A percentile compares a stretch with the other conserved stretches of the same genome.
phyloP scores from a whole-genome alignment of 2,113 vertebrate genomes.

The Mohoua ochrocephala region DNA sequence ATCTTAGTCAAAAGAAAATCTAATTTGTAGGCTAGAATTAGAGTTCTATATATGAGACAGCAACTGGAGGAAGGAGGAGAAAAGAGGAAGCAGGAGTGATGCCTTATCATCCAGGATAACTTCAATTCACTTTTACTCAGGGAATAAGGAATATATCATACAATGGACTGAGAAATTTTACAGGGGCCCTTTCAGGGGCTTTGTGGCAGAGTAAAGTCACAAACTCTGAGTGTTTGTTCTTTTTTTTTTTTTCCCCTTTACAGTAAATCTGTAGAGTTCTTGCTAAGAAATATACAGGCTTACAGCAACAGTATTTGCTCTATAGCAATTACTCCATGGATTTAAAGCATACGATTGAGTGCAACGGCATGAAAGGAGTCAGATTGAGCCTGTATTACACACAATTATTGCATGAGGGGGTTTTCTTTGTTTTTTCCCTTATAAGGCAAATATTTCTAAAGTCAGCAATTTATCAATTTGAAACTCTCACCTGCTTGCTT shows the following conservation, averaged over 20 bases:
- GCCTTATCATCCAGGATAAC: background rate
- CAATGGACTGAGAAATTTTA: background rate
- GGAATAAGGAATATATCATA: background rate
- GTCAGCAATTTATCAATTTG: background rate
- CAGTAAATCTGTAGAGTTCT: background rate
- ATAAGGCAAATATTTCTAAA: background rate
- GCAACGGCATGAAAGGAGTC: background rate
- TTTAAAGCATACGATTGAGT: background rate
- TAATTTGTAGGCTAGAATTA: background rate
- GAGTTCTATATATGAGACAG: background rate
- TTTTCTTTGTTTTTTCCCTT: background rate
- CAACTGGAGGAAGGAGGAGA: background rate
- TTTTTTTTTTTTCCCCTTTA: background rate
- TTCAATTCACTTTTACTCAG: background rate
- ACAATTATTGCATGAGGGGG: background rate
- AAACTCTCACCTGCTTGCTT: background rate
- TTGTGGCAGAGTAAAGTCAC: background rate
- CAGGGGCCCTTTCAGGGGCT: background rate
- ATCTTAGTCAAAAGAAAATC: background rate
- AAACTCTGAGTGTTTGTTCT: background rate
- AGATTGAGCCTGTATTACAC: background rate
- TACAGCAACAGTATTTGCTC: background rate
- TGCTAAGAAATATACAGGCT: background rate
- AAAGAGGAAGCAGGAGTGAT: background rate
- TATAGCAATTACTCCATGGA: background rate